A percentile compares a stretch with the other conserved stretches of the same genome.
Evolutionary conservation across 2,113 vertebrate species (phyloP).

Genomic region (Argyrosomus japonicus): DNA sequence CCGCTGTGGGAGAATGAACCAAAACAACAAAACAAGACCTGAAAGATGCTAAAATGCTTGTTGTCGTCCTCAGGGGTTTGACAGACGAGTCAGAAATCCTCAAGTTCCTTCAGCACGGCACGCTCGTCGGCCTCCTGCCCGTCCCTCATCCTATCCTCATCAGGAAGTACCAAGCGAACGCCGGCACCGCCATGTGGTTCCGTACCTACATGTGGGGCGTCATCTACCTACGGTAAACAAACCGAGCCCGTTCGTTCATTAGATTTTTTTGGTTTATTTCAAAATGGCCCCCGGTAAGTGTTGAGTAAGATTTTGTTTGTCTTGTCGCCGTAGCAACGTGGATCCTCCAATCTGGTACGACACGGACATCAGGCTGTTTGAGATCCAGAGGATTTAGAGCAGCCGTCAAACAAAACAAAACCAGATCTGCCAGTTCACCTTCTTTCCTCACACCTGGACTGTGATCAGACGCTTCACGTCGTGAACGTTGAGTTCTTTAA

Average conservation of each 20-base stretch:
- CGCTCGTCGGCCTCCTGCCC: slow-evolving; percentile 95
- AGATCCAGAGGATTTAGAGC: slow-evolving; percentile 95
- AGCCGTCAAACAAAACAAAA: neutral
- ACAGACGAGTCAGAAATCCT: slow-evolving; percentile 98
- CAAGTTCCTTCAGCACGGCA: slow-evolving; percentile 96
- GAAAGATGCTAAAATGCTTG: too few species aligned
- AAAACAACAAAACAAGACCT: too few species aligned
- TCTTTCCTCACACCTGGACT: neutral
- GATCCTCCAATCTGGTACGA: slow-evolving; percentile 99
- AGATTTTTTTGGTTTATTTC: too few species aligned
- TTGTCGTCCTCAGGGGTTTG: slow-evolving; percentile 85
- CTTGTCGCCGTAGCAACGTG: slow-evolving; percentile 87
- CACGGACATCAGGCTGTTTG: slow-evolving; percentile 96
- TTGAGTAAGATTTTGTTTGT: too few species aligned
- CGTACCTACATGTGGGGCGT: slow-evolving; percentile 99
- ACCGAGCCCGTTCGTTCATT: too few species aligned
- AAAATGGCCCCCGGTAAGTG: too few species aligned
- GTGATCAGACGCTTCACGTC: neutral
- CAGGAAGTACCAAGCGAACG: slow-evolving; percentile 97
- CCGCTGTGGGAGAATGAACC: too few species aligned
- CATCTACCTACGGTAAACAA: slow-evolving; percentile 93
- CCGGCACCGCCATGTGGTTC: slow-evolving; percentile 96
- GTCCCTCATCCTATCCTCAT: slow-evolving; percentile 99
- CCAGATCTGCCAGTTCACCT: neutral
- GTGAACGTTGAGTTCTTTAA: neutral